Percentiles rank a stretch among this genome's conserved stretches.
These are phyloP conservation scores for Loxodonta africana DNA, from an alignment of 2,113 vertebrate genomes.

Conservation along the genomic window DNA sequence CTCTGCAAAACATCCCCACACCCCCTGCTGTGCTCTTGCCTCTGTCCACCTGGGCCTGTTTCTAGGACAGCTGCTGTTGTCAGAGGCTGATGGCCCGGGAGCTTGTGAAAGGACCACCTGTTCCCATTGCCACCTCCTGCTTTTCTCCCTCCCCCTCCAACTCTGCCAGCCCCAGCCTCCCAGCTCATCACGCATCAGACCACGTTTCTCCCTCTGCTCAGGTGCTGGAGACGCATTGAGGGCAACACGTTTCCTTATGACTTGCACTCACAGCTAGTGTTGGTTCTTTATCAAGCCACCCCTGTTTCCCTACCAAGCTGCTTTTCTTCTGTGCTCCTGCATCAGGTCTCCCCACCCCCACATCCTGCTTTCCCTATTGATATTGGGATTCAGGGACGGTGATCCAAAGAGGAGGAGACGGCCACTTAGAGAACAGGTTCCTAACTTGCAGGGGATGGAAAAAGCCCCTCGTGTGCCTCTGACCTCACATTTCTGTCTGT, in stretches of 20 bases:
- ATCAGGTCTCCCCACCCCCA: background rate
- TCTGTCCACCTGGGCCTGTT: conserved; percentile 68
- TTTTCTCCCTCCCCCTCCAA: background rate
- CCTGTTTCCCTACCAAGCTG: background rate
- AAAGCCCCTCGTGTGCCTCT: background rate
- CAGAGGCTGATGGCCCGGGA: conserved; percentile 28
- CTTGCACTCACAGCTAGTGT: background rate
- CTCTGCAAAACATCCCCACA: conserved; percentile 51
- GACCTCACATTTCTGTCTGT: background rate
- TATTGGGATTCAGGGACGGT: background rate
- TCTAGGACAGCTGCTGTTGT: conserved; percentile 81
- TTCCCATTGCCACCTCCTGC: background rate
- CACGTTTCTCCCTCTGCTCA: conserved; percentile 62
- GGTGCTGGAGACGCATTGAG: background rate
- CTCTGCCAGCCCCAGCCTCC: conserved; percentile 5
- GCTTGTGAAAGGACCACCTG: conserved; percentile 78
- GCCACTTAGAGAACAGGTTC: background rate
- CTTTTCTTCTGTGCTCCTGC: background rate
- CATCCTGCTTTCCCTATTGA: background rate
- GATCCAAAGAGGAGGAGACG: background rate
- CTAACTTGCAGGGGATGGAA: background rate
- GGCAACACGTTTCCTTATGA: conserved; percentile 42
- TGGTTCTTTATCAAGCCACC: background rate
- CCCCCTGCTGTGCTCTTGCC: conserved; percentile 38
- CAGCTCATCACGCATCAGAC: conserved; percentile 31